Base-by-base conservation (phyloP, 2,113 vertebrate species). In the Callaeas wilsoni region DNA sequence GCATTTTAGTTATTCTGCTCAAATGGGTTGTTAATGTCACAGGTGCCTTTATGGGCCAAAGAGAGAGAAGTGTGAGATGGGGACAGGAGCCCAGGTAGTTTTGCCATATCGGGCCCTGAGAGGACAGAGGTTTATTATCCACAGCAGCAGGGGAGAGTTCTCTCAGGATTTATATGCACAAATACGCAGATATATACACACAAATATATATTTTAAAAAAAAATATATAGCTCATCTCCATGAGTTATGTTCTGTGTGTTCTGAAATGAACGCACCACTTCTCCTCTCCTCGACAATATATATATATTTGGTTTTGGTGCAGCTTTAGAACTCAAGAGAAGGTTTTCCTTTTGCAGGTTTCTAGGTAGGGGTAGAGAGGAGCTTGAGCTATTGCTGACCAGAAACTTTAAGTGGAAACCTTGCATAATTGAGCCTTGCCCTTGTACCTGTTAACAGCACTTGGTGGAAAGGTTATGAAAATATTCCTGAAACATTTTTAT, bases 61-160 rank as follows among this genome's bases (percentile, higher is more conserved):
- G 73, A 13, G 32, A 0, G 2, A 52, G 47, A 50, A 55, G 23
- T 0, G 0, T 83, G 70, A 85, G 62, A 71, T 2, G 6, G 23
- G 55, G 23, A n/a, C 30, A 76, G 55, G 9, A 81, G 46, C 50
- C 57, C 32, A 53, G 37, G 59, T 49, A 47, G 59, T 44, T 21
- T 92, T 78, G 27, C 35, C 30, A 41, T 70, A n/a, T 85, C 0
- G 0, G 50, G 59, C 8, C 13, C 15, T 0, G 0, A 30, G 55
- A 56, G 46, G 25, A 60, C 59, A 59, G 49, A 83, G 37, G 8
- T 59, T 77, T 80, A 85, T 41, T 76, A 39, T 39, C 49, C 59
- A 60, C 14, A 86, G 68, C 53, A 87, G 53, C 21, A 83, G 26
- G 22, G 19, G 44, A 81, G 30, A 78, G 9, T 35, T 37, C 29